Base-by-base conservation (phyloP, 2,888 invertebrate genomes). In the Callimorpha dominula region DNA sequence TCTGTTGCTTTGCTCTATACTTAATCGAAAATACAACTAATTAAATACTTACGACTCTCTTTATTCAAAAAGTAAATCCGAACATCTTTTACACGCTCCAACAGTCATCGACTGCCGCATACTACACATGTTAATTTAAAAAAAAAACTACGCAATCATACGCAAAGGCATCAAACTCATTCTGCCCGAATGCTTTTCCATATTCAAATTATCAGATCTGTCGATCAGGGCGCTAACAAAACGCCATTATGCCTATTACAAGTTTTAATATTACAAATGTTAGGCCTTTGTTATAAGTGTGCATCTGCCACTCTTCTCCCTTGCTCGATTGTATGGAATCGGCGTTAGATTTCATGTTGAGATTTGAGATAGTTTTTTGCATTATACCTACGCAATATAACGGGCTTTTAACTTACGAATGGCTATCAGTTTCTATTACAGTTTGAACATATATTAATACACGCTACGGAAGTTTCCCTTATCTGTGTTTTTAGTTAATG, bases 201-300 rank as follows among this genome's bases (percentile, higher is more conserved):
- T 93, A 95, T 95, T 95, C 91, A 94, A 94, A 95, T 95, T 94
- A 95, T 91, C 91, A 87, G 89, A 93, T 89, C 91, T 91, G 95
- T 95, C 95, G 89, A 92, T 95, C 95, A 95, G 87, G 87, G 90
- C 87, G 91, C 90, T 87, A 88, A 90, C 90, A 88, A 87, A 90
- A 91, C 88, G 87, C 82, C 80, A 85, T 87, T 86, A 86, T 86
- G 78, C 76, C 75, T 88, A 93, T 92, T 91, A 91, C 90, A 88
- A 88, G 89, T 92, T 92, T 90, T 91, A 88, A 86, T 88, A 89
- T 87, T 89, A 91, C 92, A 91, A 89, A 85, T 86, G 89, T 87
- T 78, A 79, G 76, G 81, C 87, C 87, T 87, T 94, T 94, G 93
- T 94, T 88, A 86, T 83, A 81, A 85, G 90, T 89, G 87, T 82